phyloP scores from a whole-genome alignment of 2,113 vertebrate genomes.

The Orientallactaga bullata region DNA sequence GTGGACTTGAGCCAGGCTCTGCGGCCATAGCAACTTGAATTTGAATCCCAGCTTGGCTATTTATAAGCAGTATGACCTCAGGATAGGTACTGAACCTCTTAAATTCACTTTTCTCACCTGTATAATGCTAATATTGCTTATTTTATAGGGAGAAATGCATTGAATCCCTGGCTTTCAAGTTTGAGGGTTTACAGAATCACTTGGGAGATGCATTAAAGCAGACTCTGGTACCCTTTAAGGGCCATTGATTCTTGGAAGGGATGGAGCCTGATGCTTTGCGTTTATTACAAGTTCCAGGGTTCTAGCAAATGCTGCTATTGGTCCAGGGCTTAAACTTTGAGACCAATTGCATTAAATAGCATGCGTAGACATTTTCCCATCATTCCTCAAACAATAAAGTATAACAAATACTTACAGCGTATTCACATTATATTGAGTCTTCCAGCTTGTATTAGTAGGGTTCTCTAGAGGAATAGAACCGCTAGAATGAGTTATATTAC shows the following conservation, averaged over 20 bases:
- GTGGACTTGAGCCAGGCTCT: constrained; percentile 19
- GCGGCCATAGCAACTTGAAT: constrained; percentile 14
- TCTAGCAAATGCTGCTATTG: not conserved
- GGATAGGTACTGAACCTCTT: constrained; percentile 27
- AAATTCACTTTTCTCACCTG: constrained; percentile 5
- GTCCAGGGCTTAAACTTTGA: not conserved
- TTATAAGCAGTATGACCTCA: not conserved
- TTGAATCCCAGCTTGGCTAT: constrained; percentile 4
- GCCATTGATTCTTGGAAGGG: not conserved
- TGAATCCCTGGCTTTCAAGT: not conserved
- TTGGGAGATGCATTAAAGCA: not conserved
- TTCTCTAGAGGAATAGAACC: not conserved
- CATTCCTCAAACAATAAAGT: not conserved
- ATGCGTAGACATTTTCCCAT: not conserved
- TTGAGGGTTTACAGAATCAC: not conserved
- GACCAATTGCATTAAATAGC: not conserved
- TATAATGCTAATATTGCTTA: not conserved
- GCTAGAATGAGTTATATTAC: too few relatives aligned
- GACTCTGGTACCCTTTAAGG: not conserved
- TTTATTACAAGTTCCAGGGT: not conserved
- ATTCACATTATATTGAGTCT: not conserved
- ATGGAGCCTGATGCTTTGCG: not conserved
- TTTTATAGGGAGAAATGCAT: not conserved
- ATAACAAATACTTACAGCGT: not conserved
- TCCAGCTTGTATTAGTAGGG: too few relatives aligned